phyloP scores from a whole-genome alignment of 2,113 vertebrate genomes.

The Lagopus leucura region DNA sequence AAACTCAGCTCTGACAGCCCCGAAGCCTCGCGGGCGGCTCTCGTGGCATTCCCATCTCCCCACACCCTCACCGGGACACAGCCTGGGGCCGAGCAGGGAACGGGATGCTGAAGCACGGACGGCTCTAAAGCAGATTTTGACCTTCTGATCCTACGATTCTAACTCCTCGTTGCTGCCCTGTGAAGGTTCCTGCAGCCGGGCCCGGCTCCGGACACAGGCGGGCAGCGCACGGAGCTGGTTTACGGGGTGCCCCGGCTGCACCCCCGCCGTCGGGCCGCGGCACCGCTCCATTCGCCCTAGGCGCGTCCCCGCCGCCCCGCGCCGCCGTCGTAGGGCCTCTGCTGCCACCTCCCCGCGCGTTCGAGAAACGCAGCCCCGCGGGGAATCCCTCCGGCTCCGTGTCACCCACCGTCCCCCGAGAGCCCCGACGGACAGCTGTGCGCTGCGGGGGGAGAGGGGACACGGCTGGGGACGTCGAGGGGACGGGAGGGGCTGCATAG shows the following conservation, averaged over 20 bases:
- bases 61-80: accelerated
- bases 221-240: neutral
- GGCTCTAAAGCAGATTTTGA: neutral
- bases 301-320: neutral
- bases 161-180: neutral
- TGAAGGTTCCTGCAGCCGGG: neutral
- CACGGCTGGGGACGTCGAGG: neutral
- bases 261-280: neutral
- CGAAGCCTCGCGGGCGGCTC: conserved; percentile 15
- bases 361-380: conserved; percentile 39
- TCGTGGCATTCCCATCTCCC: neutral
- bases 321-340: conserved; percentile 18
- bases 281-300: neutral
- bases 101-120: neutral
- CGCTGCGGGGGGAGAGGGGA: neutral
- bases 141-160: neutral
- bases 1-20: conserved; percentile 7
- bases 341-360: conserved; percentile 69
- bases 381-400: neutral
- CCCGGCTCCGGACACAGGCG: neutral
- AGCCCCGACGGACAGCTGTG: too few species aligned
- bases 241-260: accelerated
- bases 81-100: neutral
- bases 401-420: neutral
- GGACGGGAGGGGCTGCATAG: accelerated